Evolutionary conservation across 1,140 invertebrate genomes (phyloP), one percentile per base, ranked within the genome.

Genomic region (Pygmarrhopalites habei): DNA sequence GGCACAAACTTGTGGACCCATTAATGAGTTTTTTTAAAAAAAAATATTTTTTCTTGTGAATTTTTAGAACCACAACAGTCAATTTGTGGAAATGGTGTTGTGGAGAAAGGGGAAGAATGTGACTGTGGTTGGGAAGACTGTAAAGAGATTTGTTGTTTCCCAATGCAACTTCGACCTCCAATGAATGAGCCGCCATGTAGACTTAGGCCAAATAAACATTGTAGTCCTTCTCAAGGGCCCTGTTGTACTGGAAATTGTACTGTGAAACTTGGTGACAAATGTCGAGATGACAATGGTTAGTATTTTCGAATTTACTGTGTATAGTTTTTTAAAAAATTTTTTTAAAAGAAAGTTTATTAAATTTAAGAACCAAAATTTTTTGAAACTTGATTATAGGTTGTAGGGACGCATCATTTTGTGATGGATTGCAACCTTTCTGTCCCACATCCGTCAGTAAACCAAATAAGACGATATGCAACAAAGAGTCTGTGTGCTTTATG

Each of bases 51-150:
- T 43, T 62, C 15, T 32, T 55, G 19, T 23, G 15, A 70, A 61
- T 60, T 76, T 78, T 1, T 74, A 88, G 90, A 92, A 75, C 89
- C 89, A 1, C 89, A 92, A 80, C 82, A 82, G 39, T 88, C 90
- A 2, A 86, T 95, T 72, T 99, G 96, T 79, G 95, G 96, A 12
- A 98, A 99, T 76, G 91, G 92, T 23, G 93, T 98, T 2, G 91
- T 95, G 3, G 95, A 99, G 75, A 57, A 86, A 21, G 93, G 88
- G 3, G 95, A 99, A 78, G 87, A 98, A 74, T 99, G 95, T 76
- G 96, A 99, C 77, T 99, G 95, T 77, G 96, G 96, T 26, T 99
- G 94, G 89, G 90, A 93, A 72, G 90, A 92, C 73, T 98, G 95
- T 76, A 85, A 87, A 58, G 92, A 97, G 72, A 81, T 83, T 19